Conservation (phyloP, 2,797 vertebrate species). For the Darevskia nairensis region DNA sequence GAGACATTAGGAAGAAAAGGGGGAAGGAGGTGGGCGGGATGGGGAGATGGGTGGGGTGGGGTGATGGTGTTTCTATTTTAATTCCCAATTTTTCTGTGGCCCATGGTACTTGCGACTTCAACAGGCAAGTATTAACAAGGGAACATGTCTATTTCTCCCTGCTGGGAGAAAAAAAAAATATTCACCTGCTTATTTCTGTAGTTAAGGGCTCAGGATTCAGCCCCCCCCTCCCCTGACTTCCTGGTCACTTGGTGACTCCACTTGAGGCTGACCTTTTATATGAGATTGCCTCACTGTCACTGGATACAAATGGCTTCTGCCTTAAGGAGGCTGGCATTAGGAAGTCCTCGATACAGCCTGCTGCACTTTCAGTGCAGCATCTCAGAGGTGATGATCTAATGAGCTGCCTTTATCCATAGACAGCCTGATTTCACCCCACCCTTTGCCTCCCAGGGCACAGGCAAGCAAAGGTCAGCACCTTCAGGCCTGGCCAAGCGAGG, state of each 20-base stretch:
- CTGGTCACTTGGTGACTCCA: not conserved
- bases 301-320: not conserved
- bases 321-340: not conserved
- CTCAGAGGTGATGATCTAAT: slow-evolving; percentile 39
- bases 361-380: slow-evolving; percentile 1
- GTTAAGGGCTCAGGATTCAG: too few relatives aligned
- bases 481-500: slow-evolving; percentile 56
- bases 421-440: slow-evolving; percentile 43
- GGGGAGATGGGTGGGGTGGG: too few relatives aligned
- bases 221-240: too few relatives aligned
- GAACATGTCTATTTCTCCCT: not conserved
- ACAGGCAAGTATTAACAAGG: not conserved
- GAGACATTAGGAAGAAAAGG: too few relatives aligned
- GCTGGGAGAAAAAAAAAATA: not conserved
- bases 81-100: not conserved
- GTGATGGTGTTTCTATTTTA: too few relatives aligned
- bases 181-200: not conserved
- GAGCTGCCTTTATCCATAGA: slow-evolving; percentile 60
- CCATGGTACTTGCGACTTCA: not conserved
- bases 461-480: slow-evolving; percentile 77
- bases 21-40: too few relatives aligned
- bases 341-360: not conserved
- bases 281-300: not conserved
- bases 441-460: slow-evolving; percentile 60
- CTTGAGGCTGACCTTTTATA: not conserved